phyloP scores from a whole-genome alignment of 1,140 invertebrate genomes.

The Drosophila bocki region DNA sequence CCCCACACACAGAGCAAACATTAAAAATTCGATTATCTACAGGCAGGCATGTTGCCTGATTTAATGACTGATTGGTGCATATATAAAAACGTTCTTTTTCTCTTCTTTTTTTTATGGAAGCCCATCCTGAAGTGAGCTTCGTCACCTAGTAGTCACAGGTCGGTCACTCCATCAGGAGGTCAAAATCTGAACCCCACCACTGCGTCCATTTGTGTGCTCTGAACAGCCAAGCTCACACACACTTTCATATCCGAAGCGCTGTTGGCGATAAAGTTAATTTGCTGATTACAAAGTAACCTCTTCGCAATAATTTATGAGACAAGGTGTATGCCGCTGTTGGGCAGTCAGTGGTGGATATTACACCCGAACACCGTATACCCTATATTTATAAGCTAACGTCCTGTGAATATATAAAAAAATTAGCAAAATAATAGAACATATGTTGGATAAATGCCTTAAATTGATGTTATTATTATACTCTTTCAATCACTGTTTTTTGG shows the following conservation, averaged over 20 bases:
- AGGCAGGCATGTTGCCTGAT: constrained; percentile 44
- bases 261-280: constrained; percentile 75
- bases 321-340: constrained; percentile 59
- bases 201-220: not conserved
- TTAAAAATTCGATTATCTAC: constrained; percentile 70
- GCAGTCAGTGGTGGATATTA: constrained; percentile 4
- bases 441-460: too few relatives aligned
- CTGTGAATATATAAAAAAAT: not conserved
- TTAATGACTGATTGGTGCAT: constrained; percentile 72
- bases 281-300: constrained; percentile 78
- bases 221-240: not conserved
- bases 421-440: not conserved
- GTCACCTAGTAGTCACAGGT: constrained; percentile 25
- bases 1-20: constrained; percentile 50
- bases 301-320: constrained; percentile 67
- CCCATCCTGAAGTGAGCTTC: not conserved
- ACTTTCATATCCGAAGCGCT: constrained; percentile 36
- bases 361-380: constrained; percentile 7
- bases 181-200: not conserved
- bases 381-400: not conserved
- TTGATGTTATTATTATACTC: too few relatives aligned
- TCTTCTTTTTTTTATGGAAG: not conserved
- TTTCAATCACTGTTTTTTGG: too few relatives aligned
- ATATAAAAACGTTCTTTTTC: constrained; percentile 25
- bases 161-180: constrained; percentile 8